These are phyloP conservation scores for Pristionchus exspectatus DNA, from an alignment of 2,888 invertebrate species.

Conservation along the genomic window DNA sequence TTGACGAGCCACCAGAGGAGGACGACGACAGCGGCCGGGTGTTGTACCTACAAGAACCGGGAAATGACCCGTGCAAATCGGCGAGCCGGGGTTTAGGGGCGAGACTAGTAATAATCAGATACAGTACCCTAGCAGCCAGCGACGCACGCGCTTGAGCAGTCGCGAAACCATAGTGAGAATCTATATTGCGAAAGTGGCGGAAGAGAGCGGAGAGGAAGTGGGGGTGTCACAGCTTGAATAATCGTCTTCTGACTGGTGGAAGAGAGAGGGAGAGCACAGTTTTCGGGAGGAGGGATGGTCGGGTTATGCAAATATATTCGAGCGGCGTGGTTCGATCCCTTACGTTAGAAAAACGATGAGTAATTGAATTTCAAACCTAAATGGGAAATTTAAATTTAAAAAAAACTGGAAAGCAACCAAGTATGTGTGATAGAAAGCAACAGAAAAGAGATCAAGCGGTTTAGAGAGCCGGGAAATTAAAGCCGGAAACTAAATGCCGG, in stretches of 20 bases:
- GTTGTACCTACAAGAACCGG: background rate
- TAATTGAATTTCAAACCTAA: background rate
- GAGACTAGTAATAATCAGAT: background rate
- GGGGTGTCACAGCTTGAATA: conserved; percentile 29
- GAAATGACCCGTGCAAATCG: background rate
- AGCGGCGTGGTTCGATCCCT: conserved; percentile 18
- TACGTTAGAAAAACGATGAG: conserved; percentile 18
- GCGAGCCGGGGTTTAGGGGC: background rate
- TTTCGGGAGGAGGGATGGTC: background rate
- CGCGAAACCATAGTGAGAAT: conserved; percentile 6
- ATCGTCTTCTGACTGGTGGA: background rate
- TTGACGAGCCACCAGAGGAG: conserved; percentile 55
- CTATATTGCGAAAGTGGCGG: background rate
- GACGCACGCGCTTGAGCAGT: background rate
- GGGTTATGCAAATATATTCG: conserved; percentile 22
- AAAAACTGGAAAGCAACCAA: background rate
- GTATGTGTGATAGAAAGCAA: background rate
- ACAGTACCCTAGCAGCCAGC: conserved; percentile 30
- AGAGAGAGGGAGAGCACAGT: background rate
- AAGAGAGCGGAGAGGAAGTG: background rate
- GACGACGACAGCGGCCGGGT: conserved; percentile 50
- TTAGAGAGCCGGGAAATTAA: background rate
- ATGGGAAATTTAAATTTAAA: background rate
- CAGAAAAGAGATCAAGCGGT: background rate
- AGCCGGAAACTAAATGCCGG: background rate